A percentile compares a stretch with the other conserved stretches of the same genome.
phyloP scores from a whole-genome alignment of 2,113 vertebrate species.

The Xenus cinereus region DNA sequence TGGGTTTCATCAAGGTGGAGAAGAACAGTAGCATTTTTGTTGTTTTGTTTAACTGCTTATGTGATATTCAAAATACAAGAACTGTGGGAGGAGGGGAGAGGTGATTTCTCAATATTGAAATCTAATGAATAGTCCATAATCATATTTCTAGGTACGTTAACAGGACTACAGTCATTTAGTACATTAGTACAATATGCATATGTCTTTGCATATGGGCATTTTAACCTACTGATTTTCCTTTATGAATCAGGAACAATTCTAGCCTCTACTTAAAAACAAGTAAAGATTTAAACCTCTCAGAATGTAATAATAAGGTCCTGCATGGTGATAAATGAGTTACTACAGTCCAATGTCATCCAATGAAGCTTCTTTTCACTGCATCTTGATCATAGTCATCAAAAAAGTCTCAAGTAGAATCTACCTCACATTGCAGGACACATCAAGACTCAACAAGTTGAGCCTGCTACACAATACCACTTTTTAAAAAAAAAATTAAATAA shows the following conservation, averaged over 20 bases:
- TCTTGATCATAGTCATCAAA: conserved; percentile 17
- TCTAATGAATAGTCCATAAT: conserved; percentile 14
- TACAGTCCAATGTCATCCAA: not conserved
- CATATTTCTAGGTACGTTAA: not conserved
- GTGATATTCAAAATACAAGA: conserved; percentile 1
- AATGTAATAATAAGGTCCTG: not conserved
- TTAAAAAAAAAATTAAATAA: not conserved
- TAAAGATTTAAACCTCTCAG: not conserved
- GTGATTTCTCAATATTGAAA: not conserved
- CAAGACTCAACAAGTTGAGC: conserved; percentile 53
- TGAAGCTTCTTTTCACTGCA: conserved; percentile 11
- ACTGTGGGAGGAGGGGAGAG: not conserved
- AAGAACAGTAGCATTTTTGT: not conserved
- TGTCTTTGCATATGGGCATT: not conserved
- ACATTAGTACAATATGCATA: not conserved
- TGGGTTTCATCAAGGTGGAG: not conserved
- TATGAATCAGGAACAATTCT: conserved; percentile 13
- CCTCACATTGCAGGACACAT: conserved; percentile 31
- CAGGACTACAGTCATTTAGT: not conserved
- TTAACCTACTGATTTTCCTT: conserved; percentile 19
- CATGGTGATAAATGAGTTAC: not conserved
- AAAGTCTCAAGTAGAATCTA: conserved; percentile 44
- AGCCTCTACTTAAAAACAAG: conserved; percentile 53
- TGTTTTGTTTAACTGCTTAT: not conserved
- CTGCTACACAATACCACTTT: not conserved